A percentile compares a stretch with the other conserved stretches of the same genome.
phyloP scores from a whole-genome alignment of 2,797 vertebrate species.

The Phoxinus dragarum region DNA sequence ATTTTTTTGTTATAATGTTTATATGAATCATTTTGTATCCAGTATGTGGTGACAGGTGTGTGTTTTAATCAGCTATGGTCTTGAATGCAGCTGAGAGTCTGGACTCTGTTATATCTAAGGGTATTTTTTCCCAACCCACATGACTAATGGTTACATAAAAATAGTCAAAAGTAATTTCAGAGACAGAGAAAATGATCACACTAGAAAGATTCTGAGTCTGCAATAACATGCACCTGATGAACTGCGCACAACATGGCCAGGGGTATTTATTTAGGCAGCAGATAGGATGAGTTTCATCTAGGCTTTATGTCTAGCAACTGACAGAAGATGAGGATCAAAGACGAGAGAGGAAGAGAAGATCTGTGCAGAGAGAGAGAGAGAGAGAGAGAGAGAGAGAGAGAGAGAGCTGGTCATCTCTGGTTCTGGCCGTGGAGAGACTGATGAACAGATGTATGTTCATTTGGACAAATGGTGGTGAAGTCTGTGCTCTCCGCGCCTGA shows the following conservation, averaged over 20 bases:
- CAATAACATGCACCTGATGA: constrained; percentile 1
- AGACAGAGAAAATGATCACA: not conserved
- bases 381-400: not conserved
- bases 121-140: not conserved
- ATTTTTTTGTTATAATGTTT: not conserved
- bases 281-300: not conserved
- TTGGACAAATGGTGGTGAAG: constrained; percentile 63
- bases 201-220: constrained; percentile 5
- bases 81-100: not conserved
- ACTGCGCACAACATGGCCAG: constrained; percentile 2
- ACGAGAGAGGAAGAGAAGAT: not conserved
- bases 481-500: constrained; percentile 56
- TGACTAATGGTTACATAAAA: not conserved
- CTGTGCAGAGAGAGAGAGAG: not conserved
- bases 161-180: constrained; percentile 1
- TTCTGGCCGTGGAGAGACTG: constrained; percentile 30
- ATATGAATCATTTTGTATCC: not conserved
- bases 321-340: constrained; percentile 14
- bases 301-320: constrained; percentile 17
- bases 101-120: not conserved
- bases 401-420: constrained; percentile 1
- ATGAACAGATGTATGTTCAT: constrained; percentile 67
- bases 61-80: not conserved
- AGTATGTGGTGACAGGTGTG: not conserved
- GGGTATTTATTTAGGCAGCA: not conserved